Percentiles rank a stretch among this genome's conserved stretches.
phyloP scores from a whole-genome alignment of 2,797 vertebrate species.

The Labroides dimidiatus region DNA sequence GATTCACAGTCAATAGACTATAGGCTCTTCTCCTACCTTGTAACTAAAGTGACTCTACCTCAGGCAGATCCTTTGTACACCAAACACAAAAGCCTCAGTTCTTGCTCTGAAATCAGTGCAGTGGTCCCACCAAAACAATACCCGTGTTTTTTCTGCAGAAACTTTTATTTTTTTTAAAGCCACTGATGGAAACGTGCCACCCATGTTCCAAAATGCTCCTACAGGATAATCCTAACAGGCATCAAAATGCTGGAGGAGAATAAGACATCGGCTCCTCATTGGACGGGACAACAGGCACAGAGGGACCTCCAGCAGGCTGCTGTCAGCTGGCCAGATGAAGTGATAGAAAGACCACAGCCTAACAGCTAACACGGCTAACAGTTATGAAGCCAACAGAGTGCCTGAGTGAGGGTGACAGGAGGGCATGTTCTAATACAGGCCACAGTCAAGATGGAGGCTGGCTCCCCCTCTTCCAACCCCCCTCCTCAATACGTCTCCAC shows the following conservation, averaged over 20 bases:
- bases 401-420: conserved; percentile 64
- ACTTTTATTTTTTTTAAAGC: background rate
- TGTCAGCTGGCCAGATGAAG: conserved; percentile 69
- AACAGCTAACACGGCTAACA: conserved; percentile 56
- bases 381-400: conserved; percentile 63
- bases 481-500: conserved; percentile 62
- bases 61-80: no score
- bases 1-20: no score
- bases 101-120: background rate
- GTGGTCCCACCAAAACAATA: background rate
- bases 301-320: conserved; percentile 55
- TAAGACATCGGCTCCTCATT: conserved; percentile 53
- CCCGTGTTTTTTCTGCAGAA: background rate
- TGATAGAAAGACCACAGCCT: conserved; percentile 50
- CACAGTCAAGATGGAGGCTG: conserved; percentile 78
- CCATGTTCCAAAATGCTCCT: background rate
- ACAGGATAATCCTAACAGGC: conserved; percentile 21
- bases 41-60: no score
- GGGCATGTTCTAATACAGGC: conserved; percentile 69
- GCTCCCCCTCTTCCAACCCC: conserved; percentile 22
- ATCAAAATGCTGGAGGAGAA: conserved; percentile 33
- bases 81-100: no score
- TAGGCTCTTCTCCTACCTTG: no score
- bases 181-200: conserved; percentile 4
- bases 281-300: conserved; percentile 55